Evolutionary conservation across 2,797 vertebrate genomes (phyloP).

Genomic region (Thaleichthys pacificus): DNA sequence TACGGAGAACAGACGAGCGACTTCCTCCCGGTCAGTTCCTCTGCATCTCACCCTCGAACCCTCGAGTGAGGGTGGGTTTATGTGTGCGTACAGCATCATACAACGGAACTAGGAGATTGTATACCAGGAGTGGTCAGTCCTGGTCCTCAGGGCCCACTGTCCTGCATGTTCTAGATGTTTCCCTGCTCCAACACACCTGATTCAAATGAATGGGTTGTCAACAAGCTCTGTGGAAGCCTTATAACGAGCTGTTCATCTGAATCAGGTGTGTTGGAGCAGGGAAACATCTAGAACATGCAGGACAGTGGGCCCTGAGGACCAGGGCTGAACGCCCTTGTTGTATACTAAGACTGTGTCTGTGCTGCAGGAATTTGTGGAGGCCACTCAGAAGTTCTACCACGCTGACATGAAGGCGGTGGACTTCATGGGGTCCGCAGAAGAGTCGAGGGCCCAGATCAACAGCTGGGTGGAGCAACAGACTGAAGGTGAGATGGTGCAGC

Average conservation of each 20-base stretch:
- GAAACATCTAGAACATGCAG: too few relatives aligned
- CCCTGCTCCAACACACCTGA: too few relatives aligned
- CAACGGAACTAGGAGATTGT: not conserved
- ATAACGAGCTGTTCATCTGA: too few relatives aligned
- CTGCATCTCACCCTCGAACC: too few relatives aligned
- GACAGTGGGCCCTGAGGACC: too few relatives aligned
- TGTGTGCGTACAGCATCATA: not conserved
- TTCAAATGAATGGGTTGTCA: too few relatives aligned
- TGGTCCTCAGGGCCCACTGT: too few relatives aligned
- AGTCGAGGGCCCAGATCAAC: slow-evolving; percentile 83
- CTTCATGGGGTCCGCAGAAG: slow-evolving; percentile 77
- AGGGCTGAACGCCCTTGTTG: too few relatives aligned
- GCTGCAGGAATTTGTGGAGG: slow-evolving; percentile 80
- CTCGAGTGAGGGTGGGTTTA: not conserved
- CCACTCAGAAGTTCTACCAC: slow-evolving; percentile 79
- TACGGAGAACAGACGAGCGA: slow-evolving; percentile 84
- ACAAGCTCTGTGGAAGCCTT: too few relatives aligned
- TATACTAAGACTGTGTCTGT: not conserved
- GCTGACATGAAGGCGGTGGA: slow-evolving; percentile 85
- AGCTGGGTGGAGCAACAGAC: slow-evolving; percentile 89
- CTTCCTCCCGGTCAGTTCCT: slow-evolving; percentile 76
- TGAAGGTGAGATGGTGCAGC: slow-evolving; percentile 71
- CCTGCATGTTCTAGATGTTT: too few relatives aligned
- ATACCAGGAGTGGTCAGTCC: too few relatives aligned
- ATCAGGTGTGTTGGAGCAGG: too few relatives aligned